Percentiles rank a stretch among this genome's conserved stretches.
phyloP scores from a whole-genome alignment of 2,888 invertebrate genomes.

The Epiblema foenella region DNA sequence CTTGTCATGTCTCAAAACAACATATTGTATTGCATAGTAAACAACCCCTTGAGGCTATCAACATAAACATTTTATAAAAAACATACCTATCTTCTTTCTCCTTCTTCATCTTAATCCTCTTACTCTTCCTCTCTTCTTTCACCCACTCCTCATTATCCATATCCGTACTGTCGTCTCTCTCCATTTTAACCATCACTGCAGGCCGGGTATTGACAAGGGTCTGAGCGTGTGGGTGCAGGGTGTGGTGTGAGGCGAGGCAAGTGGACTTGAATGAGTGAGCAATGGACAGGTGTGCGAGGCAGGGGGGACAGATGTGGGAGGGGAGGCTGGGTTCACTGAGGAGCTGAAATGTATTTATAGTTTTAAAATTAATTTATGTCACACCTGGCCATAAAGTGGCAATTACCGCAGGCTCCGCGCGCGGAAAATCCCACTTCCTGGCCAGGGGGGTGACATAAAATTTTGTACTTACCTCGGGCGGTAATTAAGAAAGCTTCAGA shows the following conservation, averaged over 20 bases:
- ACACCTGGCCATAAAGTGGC: too few species aligned
- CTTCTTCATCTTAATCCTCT: slow-evolving; percentile 34
- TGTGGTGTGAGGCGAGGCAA: slow-evolving; percentile 28
- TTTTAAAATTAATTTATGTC: too few species aligned
- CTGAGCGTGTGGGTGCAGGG: slow-evolving; percentile 16
- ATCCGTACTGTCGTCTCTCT: slow-evolving; percentile 2
- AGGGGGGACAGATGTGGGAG: slow-evolving; percentile 25
- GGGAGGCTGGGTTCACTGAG: slow-evolving; percentile 10
- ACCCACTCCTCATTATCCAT: slow-evolving; percentile 26
- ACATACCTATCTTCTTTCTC: slow-evolving; percentile 41
- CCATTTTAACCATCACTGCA: neutral
- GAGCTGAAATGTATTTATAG: slow-evolving; percentile 14
- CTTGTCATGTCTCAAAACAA: too few species aligned
- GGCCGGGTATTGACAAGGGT: slow-evolving; percentile 2
- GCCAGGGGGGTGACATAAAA: too few species aligned
- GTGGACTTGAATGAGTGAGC: slow-evolving; percentile 32
- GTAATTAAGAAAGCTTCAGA: too few species aligned
- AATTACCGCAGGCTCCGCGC: too few species aligned
- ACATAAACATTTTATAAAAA: neutral
- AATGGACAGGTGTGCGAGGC: slow-evolving; percentile 16
- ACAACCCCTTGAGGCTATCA: too few species aligned
- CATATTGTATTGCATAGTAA: too few species aligned
- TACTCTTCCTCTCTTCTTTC: slow-evolving; percentile 8
- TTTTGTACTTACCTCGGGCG: too few species aligned
- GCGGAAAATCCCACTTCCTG: too few species aligned